A percentile compares a stretch with the other conserved stretches of the same genome.
Conservation (phyloP, 2,113 vertebrate genomes). For the Leucopsar rothschildi region DNA sequence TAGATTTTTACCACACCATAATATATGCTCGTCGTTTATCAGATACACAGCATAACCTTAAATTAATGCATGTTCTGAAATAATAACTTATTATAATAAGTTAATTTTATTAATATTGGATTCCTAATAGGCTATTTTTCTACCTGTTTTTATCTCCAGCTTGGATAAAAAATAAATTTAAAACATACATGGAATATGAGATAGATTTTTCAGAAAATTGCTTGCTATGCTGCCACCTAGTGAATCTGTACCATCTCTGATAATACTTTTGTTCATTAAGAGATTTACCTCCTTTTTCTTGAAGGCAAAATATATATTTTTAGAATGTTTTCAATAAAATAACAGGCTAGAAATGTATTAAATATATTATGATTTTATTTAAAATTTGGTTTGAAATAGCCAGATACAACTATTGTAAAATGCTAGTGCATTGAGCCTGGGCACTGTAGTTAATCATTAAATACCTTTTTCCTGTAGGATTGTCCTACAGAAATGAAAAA, state of each 20-base stretch:
- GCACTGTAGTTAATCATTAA: not conserved
- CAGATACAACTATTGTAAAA: not conserved
- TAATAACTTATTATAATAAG: not conserved
- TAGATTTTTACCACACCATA: not conserved
- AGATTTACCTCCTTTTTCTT: not conserved
- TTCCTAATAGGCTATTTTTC: not conserved
- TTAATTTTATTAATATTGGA: not conserved
- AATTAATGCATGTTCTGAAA: not conserved
- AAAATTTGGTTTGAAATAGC: not conserved
- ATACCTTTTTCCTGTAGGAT: not conserved
- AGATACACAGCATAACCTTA: not conserved
- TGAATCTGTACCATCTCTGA: not conserved
- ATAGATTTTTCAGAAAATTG: not conserved
- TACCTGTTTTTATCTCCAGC: not conserved
- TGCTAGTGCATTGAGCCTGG: not conserved
- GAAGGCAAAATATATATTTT: not conserved
- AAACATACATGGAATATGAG: not conserved
- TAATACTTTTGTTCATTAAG: not conserved
- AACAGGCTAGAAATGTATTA: not conserved
- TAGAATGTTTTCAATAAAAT: not conserved
- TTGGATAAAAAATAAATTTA: not conserved
- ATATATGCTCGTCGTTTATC: not conserved
- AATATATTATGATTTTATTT: not conserved
- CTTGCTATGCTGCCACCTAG: slow-evolving; percentile 73
- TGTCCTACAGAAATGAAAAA: not conserved